phyloP scores from a whole-genome alignment of 2,113 vertebrate species.

The Spilogale gracilis region DNA sequence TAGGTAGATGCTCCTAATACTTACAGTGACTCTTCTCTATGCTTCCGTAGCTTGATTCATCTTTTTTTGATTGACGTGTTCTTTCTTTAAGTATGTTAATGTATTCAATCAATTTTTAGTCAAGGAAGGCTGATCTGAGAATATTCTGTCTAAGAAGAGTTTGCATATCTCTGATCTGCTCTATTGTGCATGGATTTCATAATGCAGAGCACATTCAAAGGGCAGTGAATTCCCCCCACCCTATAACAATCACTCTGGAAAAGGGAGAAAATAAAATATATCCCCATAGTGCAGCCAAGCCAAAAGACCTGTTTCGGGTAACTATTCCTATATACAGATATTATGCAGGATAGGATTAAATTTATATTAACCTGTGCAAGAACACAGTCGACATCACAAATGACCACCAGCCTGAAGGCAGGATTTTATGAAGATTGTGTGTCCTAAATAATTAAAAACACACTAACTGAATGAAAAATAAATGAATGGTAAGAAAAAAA shows the following conservation, averaged over 20 bases:
- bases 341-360: neutral
- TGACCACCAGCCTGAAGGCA: neutral
- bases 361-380: neutral
- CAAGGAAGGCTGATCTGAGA: constrained; percentile 40
- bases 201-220: constrained; percentile 16
- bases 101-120: constrained; percentile 27
- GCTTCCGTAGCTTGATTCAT: neutral
- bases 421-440: neutral
- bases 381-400: neutral
- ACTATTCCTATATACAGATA: neutral
- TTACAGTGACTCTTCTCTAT: neutral
- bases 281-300: neutral
- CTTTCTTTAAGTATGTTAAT: constrained; percentile 59
- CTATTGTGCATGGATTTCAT: neutral
- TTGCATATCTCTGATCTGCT: constrained; percentile 48
- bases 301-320: neutral
- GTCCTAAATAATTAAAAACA: constrained; percentile 39
- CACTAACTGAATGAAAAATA: constrained; percentile 17
- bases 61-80: constrained; percentile 9
- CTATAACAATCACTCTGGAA: neutral
- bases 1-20: neutral
- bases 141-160: constrained; percentile 17
- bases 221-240: neutral
- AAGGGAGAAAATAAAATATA: neutral
- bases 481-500: neutral